phyloP scores from a whole-genome alignment of 2,113 vertebrate genomes.

The Camelus dromedarius region DNA sequence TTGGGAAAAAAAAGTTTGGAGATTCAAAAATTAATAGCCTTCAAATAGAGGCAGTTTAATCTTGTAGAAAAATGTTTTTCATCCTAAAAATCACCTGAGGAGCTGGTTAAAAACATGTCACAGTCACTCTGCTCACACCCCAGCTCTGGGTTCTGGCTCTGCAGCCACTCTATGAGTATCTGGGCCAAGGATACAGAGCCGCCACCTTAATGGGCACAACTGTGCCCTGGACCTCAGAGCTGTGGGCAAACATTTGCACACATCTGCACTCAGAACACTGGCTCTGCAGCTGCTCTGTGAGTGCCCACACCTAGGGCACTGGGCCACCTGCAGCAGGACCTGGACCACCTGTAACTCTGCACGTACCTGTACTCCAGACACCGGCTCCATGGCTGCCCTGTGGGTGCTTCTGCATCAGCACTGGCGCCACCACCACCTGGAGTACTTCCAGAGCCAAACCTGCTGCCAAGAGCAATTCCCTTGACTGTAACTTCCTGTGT shows the following conservation, averaged over 20 bases:
- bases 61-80: conserved; percentile 36
- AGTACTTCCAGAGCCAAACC: neutral
- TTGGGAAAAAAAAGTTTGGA: conserved; percentile 43
- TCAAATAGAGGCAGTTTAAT: conserved; percentile 18
- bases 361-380: neutral
- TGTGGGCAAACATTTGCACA: neutral
- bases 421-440: neutral
- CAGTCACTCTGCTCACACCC: neutral
- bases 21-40: conserved; percentile 32
- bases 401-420: neutral
- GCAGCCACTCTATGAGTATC: neutral
- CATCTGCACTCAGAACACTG: neutral
- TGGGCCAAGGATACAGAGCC: neutral
- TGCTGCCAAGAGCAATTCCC: neutral
- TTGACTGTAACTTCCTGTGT: neutral
- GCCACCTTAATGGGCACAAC: neutral
- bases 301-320: neutral
- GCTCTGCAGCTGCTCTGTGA: neutral
- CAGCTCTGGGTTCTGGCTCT: neutral
- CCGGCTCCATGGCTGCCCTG: neutral
- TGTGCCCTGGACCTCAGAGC: too few relatives aligned
- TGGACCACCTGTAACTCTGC: neutral
- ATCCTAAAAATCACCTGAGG: neutral
- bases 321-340: neutral
- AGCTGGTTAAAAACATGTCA: conserved; percentile 3